These are phyloP conservation scores for Siderastrea siderea DNA, from an alignment of 92 coral and sea anemone genomes.

Conservation along the genomic window DNA sequence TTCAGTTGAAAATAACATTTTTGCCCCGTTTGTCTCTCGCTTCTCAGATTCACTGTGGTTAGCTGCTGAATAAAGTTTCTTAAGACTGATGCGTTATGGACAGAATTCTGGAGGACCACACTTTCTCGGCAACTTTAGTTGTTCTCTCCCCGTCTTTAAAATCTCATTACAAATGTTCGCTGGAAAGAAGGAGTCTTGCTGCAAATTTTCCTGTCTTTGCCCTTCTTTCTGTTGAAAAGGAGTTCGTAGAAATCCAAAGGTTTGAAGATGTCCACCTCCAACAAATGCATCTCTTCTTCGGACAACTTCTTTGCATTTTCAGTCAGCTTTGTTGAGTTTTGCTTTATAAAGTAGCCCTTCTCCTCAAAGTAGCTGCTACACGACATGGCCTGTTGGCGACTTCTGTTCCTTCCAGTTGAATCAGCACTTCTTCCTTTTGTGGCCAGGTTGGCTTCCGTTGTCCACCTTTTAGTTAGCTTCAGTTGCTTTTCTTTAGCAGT, in stretches of 20 bases:
- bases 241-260: constrained; percentile 18
- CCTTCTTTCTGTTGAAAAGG: neutral
- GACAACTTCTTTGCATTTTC: too few species aligned
- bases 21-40: too few species aligned
- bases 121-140: too few species aligned
- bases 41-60: too few species aligned
- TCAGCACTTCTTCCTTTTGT: neutral
- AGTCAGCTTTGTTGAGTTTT: too few species aligned
- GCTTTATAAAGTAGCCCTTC: neutral
- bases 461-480: neutral
- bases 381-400: neutral
- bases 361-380: neutral
- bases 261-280: constrained; percentile 13
- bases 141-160: neutral
- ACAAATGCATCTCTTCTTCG: neutral
- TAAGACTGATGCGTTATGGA: too few species aligned
- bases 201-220: too few species aligned
- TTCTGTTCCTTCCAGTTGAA: neutral
- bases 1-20: too few species aligned
- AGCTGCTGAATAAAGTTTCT: too few species aligned
- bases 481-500: constrained; percentile 9
- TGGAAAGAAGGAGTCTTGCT: too few species aligned
- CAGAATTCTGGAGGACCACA: too few species aligned
- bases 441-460: neutral
- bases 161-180: neutral